Percentiles rank a stretch among this genome's conserved stretches.
These are phyloP conservation scores for Pristionchus exspectatus DNA, from an alignment of 2,888 invertebrate genomes.

Conservation along the genomic window DNA sequence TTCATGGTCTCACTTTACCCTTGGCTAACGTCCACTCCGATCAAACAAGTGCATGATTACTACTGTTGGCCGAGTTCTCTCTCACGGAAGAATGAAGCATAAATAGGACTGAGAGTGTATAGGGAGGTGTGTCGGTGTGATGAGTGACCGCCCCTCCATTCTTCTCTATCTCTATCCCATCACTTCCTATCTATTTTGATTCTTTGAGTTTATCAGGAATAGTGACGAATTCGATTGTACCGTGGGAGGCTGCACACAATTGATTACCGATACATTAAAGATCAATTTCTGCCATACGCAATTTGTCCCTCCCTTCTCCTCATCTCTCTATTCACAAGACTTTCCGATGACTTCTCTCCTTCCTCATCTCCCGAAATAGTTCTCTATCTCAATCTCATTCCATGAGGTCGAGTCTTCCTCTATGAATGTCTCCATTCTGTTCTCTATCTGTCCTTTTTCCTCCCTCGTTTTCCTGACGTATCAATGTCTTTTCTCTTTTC, in stretches of 20 bases:
- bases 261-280: background rate
- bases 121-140: background rate
- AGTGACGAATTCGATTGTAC: background rate
- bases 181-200: constrained; percentile 7
- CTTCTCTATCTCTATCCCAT: background rate
- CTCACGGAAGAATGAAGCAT: background rate
- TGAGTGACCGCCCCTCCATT: background rate
- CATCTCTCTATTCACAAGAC: background rate
- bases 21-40: background rate
- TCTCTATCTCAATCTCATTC: background rate
- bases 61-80: background rate
- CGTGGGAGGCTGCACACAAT: background rate
- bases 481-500: background rate
- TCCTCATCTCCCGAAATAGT: background rate
- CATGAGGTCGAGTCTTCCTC: too few species aligned
- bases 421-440: background rate
- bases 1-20: background rate
- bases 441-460: constrained; percentile 32
- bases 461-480: constrained; percentile 17
- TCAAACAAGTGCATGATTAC: background rate
- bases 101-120: background rate
- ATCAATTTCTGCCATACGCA: background rate
- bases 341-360: background rate
- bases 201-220: background rate
- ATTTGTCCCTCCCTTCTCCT: background rate